Conservation (phyloP, 2,888 invertebrate genomes). For the Sphaerophoria taeniata region DNA sequence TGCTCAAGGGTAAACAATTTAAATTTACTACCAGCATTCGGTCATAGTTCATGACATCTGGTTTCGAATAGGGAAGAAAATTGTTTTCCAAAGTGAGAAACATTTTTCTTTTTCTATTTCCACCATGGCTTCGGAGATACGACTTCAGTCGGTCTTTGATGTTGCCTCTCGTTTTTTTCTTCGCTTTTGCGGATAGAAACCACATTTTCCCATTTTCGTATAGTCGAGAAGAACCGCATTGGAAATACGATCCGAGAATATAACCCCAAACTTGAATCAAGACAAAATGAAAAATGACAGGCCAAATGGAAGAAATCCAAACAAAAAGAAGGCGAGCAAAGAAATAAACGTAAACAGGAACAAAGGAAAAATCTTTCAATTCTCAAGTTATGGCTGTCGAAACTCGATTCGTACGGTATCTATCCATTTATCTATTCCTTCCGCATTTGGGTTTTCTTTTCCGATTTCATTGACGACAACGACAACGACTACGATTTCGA, state of each 20-base stretch:
- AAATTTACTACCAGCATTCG: slow-evolving; percentile 71
- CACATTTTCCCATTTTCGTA: slow-evolving; percentile 57
- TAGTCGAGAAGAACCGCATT: slow-evolving; percentile 43
- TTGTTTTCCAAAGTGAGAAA: slow-evolving; percentile 68
- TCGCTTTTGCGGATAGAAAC: slow-evolving; percentile 13
- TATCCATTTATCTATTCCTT: slow-evolving; percentile 72
- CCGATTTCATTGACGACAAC: slow-evolving; percentile 49
- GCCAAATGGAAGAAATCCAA: slow-evolving; percentile 9
- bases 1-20: slow-evolving; percentile 68
- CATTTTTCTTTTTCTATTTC: slow-evolving; percentile 45
- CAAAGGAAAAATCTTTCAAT: slow-evolving; percentile 67
- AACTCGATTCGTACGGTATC: slow-evolving; percentile 70
- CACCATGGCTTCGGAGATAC: neutral
- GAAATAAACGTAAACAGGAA: slow-evolving; percentile 6
- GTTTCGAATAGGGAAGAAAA: slow-evolving; percentile 39
- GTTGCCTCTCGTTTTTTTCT: neutral
- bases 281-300: slow-evolving; percentile 44
- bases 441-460: slow-evolving; percentile 66
- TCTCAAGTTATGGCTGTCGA: slow-evolving; percentile 73
- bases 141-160: slow-evolving; percentile 24
- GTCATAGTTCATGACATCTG: slow-evolving; percentile 74
- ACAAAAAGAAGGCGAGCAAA: neutral
- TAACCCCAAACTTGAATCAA: slow-evolving; percentile 37
- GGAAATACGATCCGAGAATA: slow-evolving; percentile 46
- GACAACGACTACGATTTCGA: slow-evolving; percentile 38